These are phyloP conservation scores for Balearica regulorum DNA, from an alignment of 2,797 vertebrate species.

Conservation along the genomic window DNA sequence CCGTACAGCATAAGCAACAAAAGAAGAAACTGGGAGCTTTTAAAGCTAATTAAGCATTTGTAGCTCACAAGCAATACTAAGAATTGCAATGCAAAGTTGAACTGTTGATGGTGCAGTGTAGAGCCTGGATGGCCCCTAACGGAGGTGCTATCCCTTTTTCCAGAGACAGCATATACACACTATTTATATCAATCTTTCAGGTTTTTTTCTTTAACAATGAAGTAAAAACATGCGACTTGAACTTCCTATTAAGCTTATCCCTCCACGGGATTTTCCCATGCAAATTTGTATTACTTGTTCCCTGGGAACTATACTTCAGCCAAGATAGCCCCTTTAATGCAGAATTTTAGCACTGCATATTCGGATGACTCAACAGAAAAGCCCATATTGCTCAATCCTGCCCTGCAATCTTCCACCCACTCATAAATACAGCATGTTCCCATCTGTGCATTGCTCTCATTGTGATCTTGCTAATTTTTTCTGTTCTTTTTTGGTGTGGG, in stretches of 20 bases:
- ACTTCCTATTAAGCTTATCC: neutral
- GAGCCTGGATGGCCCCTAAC: neutral
- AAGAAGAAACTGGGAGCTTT: neutral
- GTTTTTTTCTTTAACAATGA: neutral
- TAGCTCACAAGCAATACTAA: neutral
- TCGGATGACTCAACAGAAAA: neutral
- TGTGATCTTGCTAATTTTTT: neutral
- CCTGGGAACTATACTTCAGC: neutral
- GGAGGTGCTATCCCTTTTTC: neutral
- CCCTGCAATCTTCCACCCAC: neutral
- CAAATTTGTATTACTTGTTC: neutral
- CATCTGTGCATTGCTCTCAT: neutral
- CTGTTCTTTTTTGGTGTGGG: neutral
- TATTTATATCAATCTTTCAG: neutral
- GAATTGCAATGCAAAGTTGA: neutral
- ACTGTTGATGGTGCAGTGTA: neutral
- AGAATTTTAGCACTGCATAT: neutral
- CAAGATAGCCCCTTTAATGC: neutral
- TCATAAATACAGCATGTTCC: neutral
- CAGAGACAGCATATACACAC: accelerated
- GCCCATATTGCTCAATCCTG: neutral
- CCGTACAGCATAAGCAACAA: neutral
- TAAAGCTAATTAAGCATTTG: neutral
- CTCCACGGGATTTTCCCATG: neutral
- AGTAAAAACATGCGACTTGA: neutral